Evolutionary conservation across 2,797 vertebrate genomes (phyloP), one percentile per base, ranked within the genome.

Genomic region (Chelidonichthys spinosus): DNA sequence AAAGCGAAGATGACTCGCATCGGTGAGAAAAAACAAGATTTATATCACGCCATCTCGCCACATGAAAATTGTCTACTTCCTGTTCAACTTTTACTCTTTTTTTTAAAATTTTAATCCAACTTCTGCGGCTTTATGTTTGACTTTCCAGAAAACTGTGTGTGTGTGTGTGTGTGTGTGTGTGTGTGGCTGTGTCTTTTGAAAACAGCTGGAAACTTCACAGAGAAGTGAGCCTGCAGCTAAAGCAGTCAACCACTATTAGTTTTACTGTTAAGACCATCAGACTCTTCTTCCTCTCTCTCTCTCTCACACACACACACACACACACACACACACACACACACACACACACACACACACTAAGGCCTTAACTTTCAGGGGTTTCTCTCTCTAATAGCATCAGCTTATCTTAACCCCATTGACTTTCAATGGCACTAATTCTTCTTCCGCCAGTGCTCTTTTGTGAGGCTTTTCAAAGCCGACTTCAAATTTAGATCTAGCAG

Each of bases 231-330:
- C 86, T 89, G 80, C 86, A 70, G 85, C 83, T 76, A 84, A 87
- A 75, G 83, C 82, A 83, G 82, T 79, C 79, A 86, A 92, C 85
- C 82, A 84, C 91, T 94, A 93, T 94, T 94, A 92, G 94, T 93
- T 93, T 94, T 93, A 92, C 94, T 95, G 94, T 88, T 94, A 94
- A 95, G 93, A 82, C 91, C 90, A 95, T 95, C 92, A 94, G 90
- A 82, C 69, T 70, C 66, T 63, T 58, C 68, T 72, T 50, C 58
- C 35, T 33, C 49, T 25, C 56, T 18, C 53, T 15, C 53, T 15
- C 53, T 3, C 33, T 17, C 44, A 17, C 46, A 44, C 40, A 11
- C 47, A 5, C 60, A 5, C 53, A 13, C 55, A 11, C 53, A 25
- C 67, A 15, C 43, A 42, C 72, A 43, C 62, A 37, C 50, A 44